Base-by-base conservation (phyloP, 2,113 vertebrate species). In the Athene cunicularia region DNA sequence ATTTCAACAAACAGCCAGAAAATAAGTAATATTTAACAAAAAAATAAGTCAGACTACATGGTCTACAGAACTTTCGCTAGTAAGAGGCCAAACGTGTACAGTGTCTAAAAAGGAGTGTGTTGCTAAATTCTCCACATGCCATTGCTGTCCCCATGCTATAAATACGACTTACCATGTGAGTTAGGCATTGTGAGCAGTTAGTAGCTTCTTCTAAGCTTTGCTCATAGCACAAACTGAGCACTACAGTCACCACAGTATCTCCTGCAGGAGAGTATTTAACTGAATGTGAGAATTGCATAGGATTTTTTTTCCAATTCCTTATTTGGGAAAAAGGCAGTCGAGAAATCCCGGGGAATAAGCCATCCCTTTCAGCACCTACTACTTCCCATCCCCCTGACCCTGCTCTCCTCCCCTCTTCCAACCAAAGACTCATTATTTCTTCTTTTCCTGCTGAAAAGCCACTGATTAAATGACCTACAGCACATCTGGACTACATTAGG, bases 401-500 rank as follows among this genome's bases (percentile, higher is more conserved):
- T 83, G 23, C 27, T 81, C 26, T 22, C 35, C 41, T 55, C 28
- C 12, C 9, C 10, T 59, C 28, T 87, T 84, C 66, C 43, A 93
- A 56, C 37, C 28, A 79, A 86, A 90, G 82, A 55, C 33, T 71
- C 74, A 94, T 58, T 70, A 90, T 26, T 81, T n/a, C 84, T 80
- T 80, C 39, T 91, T 58, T 63, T 79, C 39, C 86, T 83, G 86
- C 52, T 71, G 82, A 94, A 96, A 97, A 96, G 85, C 22, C 62
- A 93, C 50, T 11, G 87, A 75, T 84, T 93, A 75, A 82, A 87
- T 62, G 71, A 93, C 91, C 60, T 63, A 73, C 60, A 80, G 70
- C 71, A 97, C 94, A 98, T 98, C 95, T 98, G 98, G 98, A 97
- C 92, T 74, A 92, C 18, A 95, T 98, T 96, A 96, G 60, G 86